phyloP scores from a whole-genome alignment of 2,888 invertebrate species.

The Eudemis profundana region DNA sequence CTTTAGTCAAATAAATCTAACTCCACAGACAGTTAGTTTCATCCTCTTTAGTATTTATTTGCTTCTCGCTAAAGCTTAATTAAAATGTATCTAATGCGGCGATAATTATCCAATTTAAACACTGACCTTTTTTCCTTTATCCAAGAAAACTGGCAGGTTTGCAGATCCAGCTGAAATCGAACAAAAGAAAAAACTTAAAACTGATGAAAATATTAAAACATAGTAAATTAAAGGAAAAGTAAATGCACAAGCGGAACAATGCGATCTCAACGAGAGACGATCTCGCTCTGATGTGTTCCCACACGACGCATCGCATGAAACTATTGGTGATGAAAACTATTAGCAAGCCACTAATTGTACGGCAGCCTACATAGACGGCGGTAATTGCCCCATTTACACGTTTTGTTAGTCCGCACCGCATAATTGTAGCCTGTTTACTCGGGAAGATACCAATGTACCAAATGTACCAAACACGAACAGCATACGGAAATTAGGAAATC shows the following conservation, averaged over 20 bases:
- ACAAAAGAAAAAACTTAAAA: conserved; percentile 44
- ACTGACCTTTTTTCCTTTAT: conserved; percentile 44
- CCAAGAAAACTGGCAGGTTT: conserved; percentile 42
- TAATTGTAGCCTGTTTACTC: conserved; percentile 80
- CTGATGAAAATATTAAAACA: conserved; percentile 37
- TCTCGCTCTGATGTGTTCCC: conserved; percentile 72
- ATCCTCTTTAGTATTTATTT: conserved; percentile 54
- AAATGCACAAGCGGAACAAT: conserved; percentile 53
- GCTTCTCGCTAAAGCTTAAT: conserved; percentile 28
- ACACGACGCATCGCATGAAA: conserved; percentile 66
- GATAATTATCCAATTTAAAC: conserved; percentile 19
- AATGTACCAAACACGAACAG: conserved; percentile 69
- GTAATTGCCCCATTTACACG: conserved; percentile 85
- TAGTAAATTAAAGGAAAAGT: conserved; percentile 46
- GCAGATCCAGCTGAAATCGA: conserved; percentile 48
- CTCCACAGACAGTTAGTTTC: conserved; percentile 56
- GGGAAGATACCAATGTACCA: conserved; percentile 71
- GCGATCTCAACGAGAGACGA: conserved; percentile 71
- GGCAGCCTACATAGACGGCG: conserved; percentile 81
- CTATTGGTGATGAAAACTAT: conserved; percentile 83
- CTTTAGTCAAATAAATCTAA: conserved; percentile 66
- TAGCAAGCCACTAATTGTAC: conserved; percentile 82
- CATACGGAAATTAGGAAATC: conserved; percentile 63
- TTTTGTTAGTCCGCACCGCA: conserved; percentile 80
- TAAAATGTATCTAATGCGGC: conserved; percentile 14